These are phyloP conservation scores for Steinernema hermaphroditum DNA, from an alignment of 2,888 invertebrate genomes.

Conservation along the genomic window DNA sequence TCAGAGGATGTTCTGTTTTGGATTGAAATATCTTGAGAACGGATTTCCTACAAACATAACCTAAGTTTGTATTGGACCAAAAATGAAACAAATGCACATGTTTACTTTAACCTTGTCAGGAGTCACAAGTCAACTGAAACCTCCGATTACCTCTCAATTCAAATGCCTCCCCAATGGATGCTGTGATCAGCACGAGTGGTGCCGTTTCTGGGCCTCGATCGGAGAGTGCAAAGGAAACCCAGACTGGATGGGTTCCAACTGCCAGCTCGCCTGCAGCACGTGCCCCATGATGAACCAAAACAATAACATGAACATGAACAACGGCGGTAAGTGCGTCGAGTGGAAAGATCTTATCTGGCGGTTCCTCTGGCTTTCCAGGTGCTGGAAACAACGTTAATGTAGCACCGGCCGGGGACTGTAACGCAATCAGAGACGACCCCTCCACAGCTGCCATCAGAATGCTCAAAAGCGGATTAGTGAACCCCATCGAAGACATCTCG, in stretches of 20 bases:
- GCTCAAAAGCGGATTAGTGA: slow-evolving; percentile 43
- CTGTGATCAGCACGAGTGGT: slow-evolving; percentile 63
- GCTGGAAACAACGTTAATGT: slow-evolving; percentile 15
- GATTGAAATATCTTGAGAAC: too few species aligned
- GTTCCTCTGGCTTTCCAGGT: background rate
- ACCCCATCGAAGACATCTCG: slow-evolving; percentile 53
- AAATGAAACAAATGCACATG: too few species aligned
- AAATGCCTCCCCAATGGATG: slow-evolving; percentile 60
- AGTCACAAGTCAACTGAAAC: slow-evolving; percentile 18
- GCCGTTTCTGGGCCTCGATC: slow-evolving; percentile 53
- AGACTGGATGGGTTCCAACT: slow-evolving; percentile 61
- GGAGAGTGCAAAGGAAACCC: slow-evolving; percentile 55
- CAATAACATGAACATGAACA: slow-evolving; percentile 6
- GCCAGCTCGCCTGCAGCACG: slow-evolving; percentile 58
- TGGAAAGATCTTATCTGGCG: slow-evolving; percentile 17
- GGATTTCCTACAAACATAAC: too few species aligned
- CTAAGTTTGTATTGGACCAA: too few species aligned
- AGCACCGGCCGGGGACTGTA: slow-evolving; percentile 41
- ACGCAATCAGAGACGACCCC: slow-evolving; percentile 42
- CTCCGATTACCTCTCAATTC: slow-evolving; percentile 42
- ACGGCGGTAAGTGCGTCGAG: slow-evolving; percentile 4
- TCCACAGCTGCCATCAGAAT: slow-evolving; percentile 40
- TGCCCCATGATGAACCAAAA: slow-evolving; percentile 39
- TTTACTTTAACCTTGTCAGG: background rate
- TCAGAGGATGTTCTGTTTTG: too few species aligned